Base-by-base conservation (phyloP, 2,888 invertebrate species). In the Cheilosia grossa region DNA sequence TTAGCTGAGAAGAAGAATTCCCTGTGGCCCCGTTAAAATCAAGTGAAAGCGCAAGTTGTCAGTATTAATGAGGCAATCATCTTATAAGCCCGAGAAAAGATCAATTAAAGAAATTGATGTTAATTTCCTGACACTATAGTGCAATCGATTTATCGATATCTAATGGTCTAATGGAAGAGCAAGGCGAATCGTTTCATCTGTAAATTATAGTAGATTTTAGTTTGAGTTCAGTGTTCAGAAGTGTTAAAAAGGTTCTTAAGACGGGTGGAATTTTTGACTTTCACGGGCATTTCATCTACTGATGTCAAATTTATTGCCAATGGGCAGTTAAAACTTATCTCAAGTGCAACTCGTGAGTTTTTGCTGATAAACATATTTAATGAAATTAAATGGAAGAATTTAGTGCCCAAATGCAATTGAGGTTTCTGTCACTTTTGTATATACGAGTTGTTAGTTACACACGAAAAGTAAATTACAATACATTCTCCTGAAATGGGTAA, bases 31-130 rank as follows among this genome's bases (percentile, higher is more conserved):
- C 21, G 19, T 21, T 49, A 59, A 40, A 37, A 58, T 21, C 10
- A 21, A 30, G 61, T 53, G 72, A 72, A 72, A 72, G 72, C 61
- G 40, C 15, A 24, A 61, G 61, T 61, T 42, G 53, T 19, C 33
- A 33, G 44, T 47, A 56, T 44, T 44, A 56, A 44, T 56, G 47
- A 44, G 61, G 42, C 33, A 66, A 51, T 51, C 58, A 42, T 33
- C 10, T 66, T 42, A 75, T 75, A 53, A 67, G 59, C 30, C 27
- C 40, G 51, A 30, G 17, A 30, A 51, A 21, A 51, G 7, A 61
- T 72, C 19, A n/a, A 61, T 61, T 72, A 42, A 53, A 61, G 51
- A 49, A 30, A 1, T 13, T 27, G 49, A 49, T 33, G 59, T 33
- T 33, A 17, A 72, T 72, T 70, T 10, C 3, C 59, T 37, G 13